These are phyloP conservation scores for Premnoplex brunnescens DNA, from an alignment of 2,797 vertebrate genomes.

Conservation along the genomic window DNA sequence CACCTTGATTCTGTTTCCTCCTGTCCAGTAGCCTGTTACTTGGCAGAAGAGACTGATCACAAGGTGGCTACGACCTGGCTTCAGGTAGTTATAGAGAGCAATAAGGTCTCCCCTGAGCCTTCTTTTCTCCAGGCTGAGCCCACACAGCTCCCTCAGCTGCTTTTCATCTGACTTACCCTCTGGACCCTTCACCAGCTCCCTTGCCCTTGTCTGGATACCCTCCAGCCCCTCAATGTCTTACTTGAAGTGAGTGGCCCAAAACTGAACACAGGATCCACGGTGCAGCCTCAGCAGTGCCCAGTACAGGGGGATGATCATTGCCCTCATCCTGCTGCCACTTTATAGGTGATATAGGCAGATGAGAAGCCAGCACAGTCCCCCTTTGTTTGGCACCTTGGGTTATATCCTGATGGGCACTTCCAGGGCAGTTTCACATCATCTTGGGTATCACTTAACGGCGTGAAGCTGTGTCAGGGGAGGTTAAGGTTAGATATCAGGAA, in stretches of 20 bases:
- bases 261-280: not conserved
- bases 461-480: not conserved
- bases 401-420: not conserved
- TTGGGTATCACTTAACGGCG: not conserved
- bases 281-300: not conserved
- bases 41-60: not conserved
- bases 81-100: not conserved
- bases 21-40: not conserved
- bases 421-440: fast-evolving
- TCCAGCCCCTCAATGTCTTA: not conserved
- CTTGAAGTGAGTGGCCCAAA: not conserved
- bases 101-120: not conserved
- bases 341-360: not conserved
- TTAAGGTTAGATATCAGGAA: not conserved
- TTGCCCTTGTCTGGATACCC: not conserved
- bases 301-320: not conserved
- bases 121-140: not conserved
- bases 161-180: not conserved
- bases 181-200: not conserved
- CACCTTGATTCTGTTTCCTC: not conserved
- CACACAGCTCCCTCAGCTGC: not conserved
- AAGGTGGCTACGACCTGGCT: not conserved
- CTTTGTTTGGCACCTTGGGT: not conserved
- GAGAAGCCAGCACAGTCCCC: not conserved
- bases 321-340: not conserved